Evolutionary conservation across 2,113 vertebrate genomes (phyloP).

Genomic region (Eurypyga helias): DNA sequence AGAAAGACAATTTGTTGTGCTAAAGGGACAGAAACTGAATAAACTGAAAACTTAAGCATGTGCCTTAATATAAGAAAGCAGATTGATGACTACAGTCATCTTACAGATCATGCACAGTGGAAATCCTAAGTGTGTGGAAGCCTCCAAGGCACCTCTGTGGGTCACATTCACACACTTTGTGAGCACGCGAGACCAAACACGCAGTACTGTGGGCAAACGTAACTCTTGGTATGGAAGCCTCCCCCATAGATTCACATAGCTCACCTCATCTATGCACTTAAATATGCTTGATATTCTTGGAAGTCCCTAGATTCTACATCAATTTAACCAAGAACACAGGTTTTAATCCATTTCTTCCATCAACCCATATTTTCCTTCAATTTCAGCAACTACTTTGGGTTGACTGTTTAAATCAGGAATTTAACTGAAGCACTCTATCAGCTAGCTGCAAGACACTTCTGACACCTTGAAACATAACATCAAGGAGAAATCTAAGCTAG

Average conservation of each 20-base stretch:
- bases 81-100: not conserved
- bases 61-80: not conserved
- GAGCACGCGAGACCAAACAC: not conserved
- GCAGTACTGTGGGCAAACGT: not conserved
- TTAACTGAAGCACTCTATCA: not conserved
- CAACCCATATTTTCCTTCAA: not conserved
- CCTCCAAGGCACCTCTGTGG: not conserved
- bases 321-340: not conserved
- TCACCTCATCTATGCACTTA: not conserved
- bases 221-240: not conserved
- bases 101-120: not conserved
- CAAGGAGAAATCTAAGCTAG: not conserved
- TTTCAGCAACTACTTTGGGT: not conserved
- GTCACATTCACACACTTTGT: not conserved
- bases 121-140: not conserved
- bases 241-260: not conserved
- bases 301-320: not conserved
- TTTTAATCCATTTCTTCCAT: not conserved
- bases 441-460: not conserved
- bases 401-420: not conserved
- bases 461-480: not conserved
- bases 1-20: not conserved
- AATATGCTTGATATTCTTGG: not conserved
- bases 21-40: not conserved
- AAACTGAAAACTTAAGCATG: not conserved